Percentiles rank a stretch among this genome's conserved stretches.
Conservation (phyloP, 1,140 invertebrate genomes). For the Aricia agestis region DNA sequence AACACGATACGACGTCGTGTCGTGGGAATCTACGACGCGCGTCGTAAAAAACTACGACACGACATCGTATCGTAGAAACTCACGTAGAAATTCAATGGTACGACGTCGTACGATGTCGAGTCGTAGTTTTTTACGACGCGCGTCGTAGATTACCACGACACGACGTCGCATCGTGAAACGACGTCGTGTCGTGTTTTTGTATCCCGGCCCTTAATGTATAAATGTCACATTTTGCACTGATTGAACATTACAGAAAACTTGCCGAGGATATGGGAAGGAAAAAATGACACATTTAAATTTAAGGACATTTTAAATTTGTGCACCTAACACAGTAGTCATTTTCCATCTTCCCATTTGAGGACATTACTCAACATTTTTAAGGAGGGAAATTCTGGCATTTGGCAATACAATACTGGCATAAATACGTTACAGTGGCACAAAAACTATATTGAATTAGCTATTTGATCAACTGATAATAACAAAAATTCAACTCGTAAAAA, state of each 20-base stretch:
- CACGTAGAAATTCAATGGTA: too few species aligned
- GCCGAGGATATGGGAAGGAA: neutral
- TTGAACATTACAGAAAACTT: neutral
- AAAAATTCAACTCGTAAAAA: neutral
- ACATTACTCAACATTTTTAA: neutral
- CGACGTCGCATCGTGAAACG: too few species aligned
- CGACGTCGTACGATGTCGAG: too few species aligned
- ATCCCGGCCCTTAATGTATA: too few species aligned
- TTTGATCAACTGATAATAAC: neutral
- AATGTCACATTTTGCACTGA: neutral
- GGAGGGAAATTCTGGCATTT: neutral
- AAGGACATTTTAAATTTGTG: neutral
- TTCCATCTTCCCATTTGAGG: neutral
- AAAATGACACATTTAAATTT: neutral
- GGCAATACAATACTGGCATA: neutral
- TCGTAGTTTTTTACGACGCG: too few species aligned
- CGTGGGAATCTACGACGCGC: too few species aligned
- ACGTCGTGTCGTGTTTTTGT: too few species aligned
- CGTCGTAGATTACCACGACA: too few species aligned
- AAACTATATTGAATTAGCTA: neutral
- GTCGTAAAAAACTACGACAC: too few species aligned
- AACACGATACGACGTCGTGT: too few species aligned
- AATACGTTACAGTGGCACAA: neutral
- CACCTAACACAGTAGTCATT: neutral
- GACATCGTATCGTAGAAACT: too few species aligned